Conservation (phyloP, 2,888 invertebrate species). For the Sylvicola fuscatus region DNA sequence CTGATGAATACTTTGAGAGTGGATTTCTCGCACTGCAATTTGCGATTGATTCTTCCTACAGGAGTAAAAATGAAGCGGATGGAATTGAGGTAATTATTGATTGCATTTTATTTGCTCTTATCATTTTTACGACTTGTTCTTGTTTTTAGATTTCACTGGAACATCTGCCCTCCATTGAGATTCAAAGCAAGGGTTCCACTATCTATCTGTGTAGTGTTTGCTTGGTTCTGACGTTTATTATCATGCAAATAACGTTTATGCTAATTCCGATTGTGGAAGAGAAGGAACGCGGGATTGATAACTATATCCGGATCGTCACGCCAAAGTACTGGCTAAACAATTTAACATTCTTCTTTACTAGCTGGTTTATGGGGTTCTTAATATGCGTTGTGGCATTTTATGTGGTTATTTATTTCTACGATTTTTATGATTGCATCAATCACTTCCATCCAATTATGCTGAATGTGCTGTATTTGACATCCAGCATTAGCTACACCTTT, state of each 20-base stretch:
- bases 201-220: too few species aligned
- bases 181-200: too few species aligned
- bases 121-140: background rate
- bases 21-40: constrained; percentile 35
- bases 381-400: constrained; percentile 1
- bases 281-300: constrained; percentile 34
- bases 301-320: constrained; percentile 15
- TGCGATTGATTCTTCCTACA: constrained; percentile 27
- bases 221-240: constrained; percentile 1
- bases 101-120: too few species aligned
- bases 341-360: constrained; percentile 18
- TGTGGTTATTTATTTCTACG: constrained; percentile 4
- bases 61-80: too few species aligned
- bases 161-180: constrained; percentile 2
- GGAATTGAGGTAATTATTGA: too few species aligned
- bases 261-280: constrained; percentile 35
- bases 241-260: constrained; percentile 20
- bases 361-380: constrained; percentile 11
- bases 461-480: constrained; percentile 15
- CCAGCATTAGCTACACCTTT: background rate
- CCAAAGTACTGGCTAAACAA: constrained; percentile 21
- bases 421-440: constrained; percentile 8
- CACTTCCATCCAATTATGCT: constrained; percentile 21
- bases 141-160: constrained; percentile 3
- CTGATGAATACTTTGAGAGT: constrained; percentile 25